Percentiles rank a stretch among this genome's conserved stretches.
Evolutionary conservation across 1,140 invertebrate species (phyloP).

Genomic region (Drosophila busckii): DNA sequence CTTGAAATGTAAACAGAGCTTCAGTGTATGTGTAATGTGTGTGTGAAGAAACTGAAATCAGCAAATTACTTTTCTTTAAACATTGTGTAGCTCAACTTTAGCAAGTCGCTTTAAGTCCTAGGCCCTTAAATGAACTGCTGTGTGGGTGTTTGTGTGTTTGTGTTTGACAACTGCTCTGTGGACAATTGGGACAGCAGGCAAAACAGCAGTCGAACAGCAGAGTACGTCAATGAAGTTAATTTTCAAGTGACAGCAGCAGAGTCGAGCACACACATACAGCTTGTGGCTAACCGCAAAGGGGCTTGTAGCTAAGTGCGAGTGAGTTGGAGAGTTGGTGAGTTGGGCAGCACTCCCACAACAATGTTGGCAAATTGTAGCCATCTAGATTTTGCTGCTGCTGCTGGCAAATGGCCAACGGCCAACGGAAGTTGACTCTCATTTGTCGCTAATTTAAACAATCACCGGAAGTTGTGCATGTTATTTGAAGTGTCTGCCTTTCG

Average conservation of each 20-base stretch:
- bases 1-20: slow-evolving; percentile 10
- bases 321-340: too few species aligned
- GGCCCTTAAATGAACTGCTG: neutral
- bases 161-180: slow-evolving; percentile 2
- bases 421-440: slow-evolving; percentile 65
- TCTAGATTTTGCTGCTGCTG: slow-evolving; percentile 36
- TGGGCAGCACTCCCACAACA: too few species aligned
- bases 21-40: neutral
- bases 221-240: slow-evolving; percentile 45
- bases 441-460: slow-evolving; percentile 44
- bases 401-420: slow-evolving; percentile 38
- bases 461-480: slow-evolving; percentile 20
- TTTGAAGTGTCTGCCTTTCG: slow-evolving; percentile 3
- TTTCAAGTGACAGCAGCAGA: slow-evolving; percentile 42
- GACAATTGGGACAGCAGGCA: slow-evolving; percentile 9
- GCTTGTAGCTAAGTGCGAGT: slow-evolving; percentile 35
- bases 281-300: slow-evolving; percentile 55
- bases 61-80: too few species aligned
- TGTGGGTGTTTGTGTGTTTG: neutral
- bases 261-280: slow-evolving; percentile 10
- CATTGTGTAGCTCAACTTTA: too few species aligned
- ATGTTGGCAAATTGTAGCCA: slow-evolving; percentile 41
- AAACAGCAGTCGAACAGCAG: slow-evolving; percentile 25
- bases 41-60: too few species aligned
- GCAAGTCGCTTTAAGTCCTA: too few species aligned